Evolutionary conservation across 2,113 vertebrate genomes (phyloP), one percentile per base, ranked within the genome.

Genomic region (Forbesichthys papilliferus): DNA sequence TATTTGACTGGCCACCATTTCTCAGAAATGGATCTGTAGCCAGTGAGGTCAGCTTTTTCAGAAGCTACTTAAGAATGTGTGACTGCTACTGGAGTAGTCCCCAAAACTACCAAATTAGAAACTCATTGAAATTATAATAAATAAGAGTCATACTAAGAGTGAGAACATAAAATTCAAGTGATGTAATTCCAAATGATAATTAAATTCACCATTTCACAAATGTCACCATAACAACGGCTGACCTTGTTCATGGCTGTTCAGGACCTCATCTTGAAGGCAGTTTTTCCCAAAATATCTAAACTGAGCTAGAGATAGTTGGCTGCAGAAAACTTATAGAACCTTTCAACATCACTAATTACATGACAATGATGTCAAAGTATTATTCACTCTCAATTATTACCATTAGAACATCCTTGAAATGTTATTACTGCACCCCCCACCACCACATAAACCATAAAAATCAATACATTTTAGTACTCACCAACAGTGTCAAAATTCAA

Each of bases 401-500:
- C 27, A 27, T 27, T 27, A 27, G 27, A 2, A 27, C 27, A 27
- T 2, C 27, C 2, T 27, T 27, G 27, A 27, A 27, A 27, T 27
- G 27, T 27, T 27, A 27, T 27, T 27, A 27, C 27, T 27, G 27
- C 27, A 27, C 27, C 27, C 27, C 27, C 27, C 27, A 27, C 27
- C 27, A 27, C 27, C 27, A 27, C 27, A 20, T 20, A 27, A 27
- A 27, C 27, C 27, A 27, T 27, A 3, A 27, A 27, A 27, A 27
- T 27, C 27, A 27, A 27, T 27, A 3, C 27, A 3, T 27, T 3
- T 27, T 27, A 52, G 13, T 16, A 86, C 92, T 91, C 66, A 93
- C 92, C 90, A 10, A 67, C 88, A 51, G 56, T 81, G 51, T 87
- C 90, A 16, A 92, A 88, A 58, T 67, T 81, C 83, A 92, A 82